These are phyloP conservation scores for Elmis aenea DNA, from an alignment of 2,888 invertebrate species.

Conservation along the genomic window DNA sequence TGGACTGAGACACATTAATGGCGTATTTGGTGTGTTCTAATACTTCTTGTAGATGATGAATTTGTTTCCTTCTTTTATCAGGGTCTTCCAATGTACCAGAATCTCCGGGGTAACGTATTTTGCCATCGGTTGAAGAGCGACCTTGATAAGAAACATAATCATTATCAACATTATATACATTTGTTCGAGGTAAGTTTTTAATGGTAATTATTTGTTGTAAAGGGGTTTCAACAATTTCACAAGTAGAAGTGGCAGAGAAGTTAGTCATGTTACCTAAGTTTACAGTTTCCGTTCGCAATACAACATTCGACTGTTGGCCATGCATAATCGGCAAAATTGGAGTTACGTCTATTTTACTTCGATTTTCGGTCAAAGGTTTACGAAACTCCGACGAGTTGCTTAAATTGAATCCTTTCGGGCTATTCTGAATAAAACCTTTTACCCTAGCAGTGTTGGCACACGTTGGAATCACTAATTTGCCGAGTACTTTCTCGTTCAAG, in stretches of 20 bases:
- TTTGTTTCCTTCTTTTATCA: constrained; percentile 4
- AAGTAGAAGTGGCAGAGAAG: neutral
- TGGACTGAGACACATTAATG: constrained; percentile 4
- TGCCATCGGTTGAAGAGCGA: no score
- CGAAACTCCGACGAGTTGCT: constrained; percentile 15
- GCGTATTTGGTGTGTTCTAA: constrained; percentile 9
- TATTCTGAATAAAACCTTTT: constrained; percentile 8
- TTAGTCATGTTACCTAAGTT: no score
- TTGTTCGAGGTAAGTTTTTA: neutral
- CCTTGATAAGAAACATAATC: no score
- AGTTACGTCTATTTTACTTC: constrained; percentile 10
- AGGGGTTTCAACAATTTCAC: neutral
- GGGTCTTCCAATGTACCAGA: constrained; percentile 8
- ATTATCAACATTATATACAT: neutral
- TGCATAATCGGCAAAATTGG: constrained; percentile 16
- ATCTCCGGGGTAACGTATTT: constrained; percentile 12
- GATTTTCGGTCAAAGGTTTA: constrained; percentile 8
- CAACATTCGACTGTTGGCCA: neutral
- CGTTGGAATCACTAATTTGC: constrained; percentile 9
- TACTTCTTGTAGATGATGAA: constrained; percentile 7
- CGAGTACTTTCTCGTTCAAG: constrained; percentile 22
- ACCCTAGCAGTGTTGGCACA: neutral
- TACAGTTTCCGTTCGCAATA: neutral
- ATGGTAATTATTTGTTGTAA: neutral
- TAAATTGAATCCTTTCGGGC: constrained; percentile 16